These are phyloP conservation scores for Micromussa lordhowensis DNA, from an alignment of 92 coral and sea anemone species.

Conservation along the genomic window DNA sequence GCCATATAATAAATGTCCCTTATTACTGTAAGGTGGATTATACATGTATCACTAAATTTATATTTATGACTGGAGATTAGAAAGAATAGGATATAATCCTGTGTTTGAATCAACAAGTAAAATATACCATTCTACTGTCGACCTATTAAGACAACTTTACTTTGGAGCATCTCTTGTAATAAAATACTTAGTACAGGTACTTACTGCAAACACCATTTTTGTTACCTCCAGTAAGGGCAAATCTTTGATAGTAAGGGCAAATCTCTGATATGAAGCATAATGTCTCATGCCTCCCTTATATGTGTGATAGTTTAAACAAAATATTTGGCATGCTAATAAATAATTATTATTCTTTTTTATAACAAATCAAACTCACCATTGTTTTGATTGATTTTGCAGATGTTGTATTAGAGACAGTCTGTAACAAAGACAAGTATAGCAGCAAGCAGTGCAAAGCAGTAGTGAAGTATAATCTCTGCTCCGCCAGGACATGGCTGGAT, in stretches of 20 bases:
- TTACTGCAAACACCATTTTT: too few relatives aligned
- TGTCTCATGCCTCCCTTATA: neutral
- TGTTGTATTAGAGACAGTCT: constrained; percentile 26
- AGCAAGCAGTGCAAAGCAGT: constrained; percentile 68
- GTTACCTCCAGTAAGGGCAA: neutral
- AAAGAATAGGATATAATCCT: too few relatives aligned
- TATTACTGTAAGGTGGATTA: too few relatives aligned
- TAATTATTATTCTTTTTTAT: neutral
- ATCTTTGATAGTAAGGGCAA: neutral
- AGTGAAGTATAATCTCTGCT: constrained; percentile 61
- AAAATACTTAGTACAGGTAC: too few relatives aligned
- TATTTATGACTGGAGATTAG: too few relatives aligned
- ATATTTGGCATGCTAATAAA: neutral
- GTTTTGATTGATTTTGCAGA: neutral
- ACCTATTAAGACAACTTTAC: too few relatives aligned
- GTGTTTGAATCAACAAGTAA: too few relatives aligned
- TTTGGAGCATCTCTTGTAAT: too few relatives aligned
- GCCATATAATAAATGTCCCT: too few relatives aligned
- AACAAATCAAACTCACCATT: neutral
- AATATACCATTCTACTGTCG: too few relatives aligned
- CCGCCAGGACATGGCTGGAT: constrained; percentile 70
- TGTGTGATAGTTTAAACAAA: neutral
- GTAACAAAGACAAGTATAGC: constrained; percentile 53
- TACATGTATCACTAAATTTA: too few relatives aligned
- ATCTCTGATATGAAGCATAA: too few relatives aligned